These are phyloP conservation scores for Apostichopus japonicus DNA, from an alignment of 35 echinoderm and acorn worm genomes.

Conservation along the genomic window DNA sequence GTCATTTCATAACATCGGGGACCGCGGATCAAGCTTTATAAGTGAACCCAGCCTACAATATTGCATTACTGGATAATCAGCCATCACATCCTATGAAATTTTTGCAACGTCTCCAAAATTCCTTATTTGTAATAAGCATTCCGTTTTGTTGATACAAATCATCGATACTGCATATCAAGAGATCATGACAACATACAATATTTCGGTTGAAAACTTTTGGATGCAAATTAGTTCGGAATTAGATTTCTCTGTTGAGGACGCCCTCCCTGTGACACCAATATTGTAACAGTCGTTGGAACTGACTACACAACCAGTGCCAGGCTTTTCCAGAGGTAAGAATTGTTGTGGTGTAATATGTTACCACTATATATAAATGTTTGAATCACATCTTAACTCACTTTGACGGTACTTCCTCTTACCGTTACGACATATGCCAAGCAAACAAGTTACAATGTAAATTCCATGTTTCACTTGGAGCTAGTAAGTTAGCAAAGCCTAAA, in stretches of 20 bases:
- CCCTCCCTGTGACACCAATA: neutral
- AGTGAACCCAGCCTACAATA: neutral
- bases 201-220: neutral
- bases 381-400: no score
- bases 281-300: constrained; percentile 1
- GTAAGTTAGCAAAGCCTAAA: no score
- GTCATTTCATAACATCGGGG: constrained; percentile 3
- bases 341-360: no score
- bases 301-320: neutral
- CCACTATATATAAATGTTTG: no score
- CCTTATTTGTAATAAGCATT: neutral
- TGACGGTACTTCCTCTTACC: no score
- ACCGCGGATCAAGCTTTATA: neutral
- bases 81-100: neutral
- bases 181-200: neutral
- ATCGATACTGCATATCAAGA: neutral
- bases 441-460: no score
- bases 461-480: no score
- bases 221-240: neutral
- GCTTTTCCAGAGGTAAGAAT: neutral
- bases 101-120: constrained; percentile 4
- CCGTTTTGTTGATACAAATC: neutral
- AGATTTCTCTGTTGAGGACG: neutral
- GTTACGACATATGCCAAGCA: no score
- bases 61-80: neutral